A percentile compares a stretch with the other conserved stretches of the same genome.
These are phyloP conservation scores for Exephanes ischioxanthus DNA, from an alignment of 2,888 invertebrate species.

Conservation along the genomic window DNA sequence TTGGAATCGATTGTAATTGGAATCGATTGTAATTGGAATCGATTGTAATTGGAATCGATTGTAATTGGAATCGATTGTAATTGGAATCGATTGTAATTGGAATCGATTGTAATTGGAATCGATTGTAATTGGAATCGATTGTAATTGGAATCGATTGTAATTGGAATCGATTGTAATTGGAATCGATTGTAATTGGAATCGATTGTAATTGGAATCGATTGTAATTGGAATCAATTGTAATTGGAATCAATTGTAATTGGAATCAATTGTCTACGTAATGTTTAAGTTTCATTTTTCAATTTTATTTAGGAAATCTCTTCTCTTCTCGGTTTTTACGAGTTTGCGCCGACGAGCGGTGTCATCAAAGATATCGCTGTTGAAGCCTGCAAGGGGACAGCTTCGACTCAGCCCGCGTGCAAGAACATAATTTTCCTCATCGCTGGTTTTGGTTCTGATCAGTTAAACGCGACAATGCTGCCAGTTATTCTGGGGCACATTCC, in stretches of 20 bases:
- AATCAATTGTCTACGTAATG: background rate
- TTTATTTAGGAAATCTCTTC: slow-evolving; percentile 63
- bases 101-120: no score
- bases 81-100: no score
- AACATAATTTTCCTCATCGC: slow-evolving; percentile 89
- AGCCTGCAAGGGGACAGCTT: slow-evolving; percentile 87
- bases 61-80: no score
- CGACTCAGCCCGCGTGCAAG: slow-evolving; percentile 88
- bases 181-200: no score
- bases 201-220: no score
- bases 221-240: no score
- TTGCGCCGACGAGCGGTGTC: slow-evolving; percentile 87
- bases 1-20: no score
- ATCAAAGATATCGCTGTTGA: slow-evolving; percentile 84
- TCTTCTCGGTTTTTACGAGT: slow-evolving; percentile 85
- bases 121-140: no score
- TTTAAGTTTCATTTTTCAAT: slow-evolving; percentile 3
- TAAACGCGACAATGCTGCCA: slow-evolving; percentile 89
- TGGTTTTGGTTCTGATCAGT: slow-evolving; percentile 87
- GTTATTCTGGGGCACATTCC: slow-evolving; percentile 90
- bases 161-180: no score
- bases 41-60: no score
- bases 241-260: background rate
- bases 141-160: no score
- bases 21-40: no score